These are phyloP conservation scores for Megalops cyprinoides DNA, from an alignment of 2,797 vertebrate genomes.

Conservation along the genomic window DNA sequence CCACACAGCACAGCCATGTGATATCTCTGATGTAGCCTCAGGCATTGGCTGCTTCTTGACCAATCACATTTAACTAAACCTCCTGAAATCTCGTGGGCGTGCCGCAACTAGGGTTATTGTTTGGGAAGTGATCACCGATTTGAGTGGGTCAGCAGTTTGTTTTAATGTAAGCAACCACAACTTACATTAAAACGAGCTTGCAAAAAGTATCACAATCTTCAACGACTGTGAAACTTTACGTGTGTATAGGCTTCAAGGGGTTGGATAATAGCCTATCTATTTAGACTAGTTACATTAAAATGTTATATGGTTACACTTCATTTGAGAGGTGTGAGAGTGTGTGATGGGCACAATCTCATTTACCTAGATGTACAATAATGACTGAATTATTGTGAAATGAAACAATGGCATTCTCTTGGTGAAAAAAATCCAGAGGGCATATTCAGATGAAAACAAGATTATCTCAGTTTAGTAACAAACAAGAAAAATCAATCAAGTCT, in stretches of 20 bases:
- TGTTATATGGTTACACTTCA: background rate
- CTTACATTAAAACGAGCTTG: background rate
- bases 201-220: background rate
- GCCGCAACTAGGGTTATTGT: slow-evolving; percentile 22
- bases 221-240: background rate
- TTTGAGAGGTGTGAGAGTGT: background rate
- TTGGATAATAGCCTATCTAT: background rate
- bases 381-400: background rate
- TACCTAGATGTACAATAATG: background rate
- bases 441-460: background rate
- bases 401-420: too few species aligned
- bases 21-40: background rate
- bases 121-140: background rate
- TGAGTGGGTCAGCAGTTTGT: background rate
- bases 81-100: slow-evolving; percentile 17
- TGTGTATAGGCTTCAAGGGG: background rate
- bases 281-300: background rate
- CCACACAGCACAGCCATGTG: slow-evolving; percentile 4
- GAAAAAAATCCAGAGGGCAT: too few species aligned
- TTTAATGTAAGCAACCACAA: too few species aligned
- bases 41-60: slow-evolving; percentile 13
- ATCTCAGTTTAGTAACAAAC: background rate
- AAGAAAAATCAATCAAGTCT: background rate
- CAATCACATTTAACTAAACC: slow-evolving; percentile 3
- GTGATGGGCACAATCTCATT: background rate